phyloP scores from a whole-genome alignment of 2,113 vertebrate genomes.

The Ammodramus savannarum region DNA sequence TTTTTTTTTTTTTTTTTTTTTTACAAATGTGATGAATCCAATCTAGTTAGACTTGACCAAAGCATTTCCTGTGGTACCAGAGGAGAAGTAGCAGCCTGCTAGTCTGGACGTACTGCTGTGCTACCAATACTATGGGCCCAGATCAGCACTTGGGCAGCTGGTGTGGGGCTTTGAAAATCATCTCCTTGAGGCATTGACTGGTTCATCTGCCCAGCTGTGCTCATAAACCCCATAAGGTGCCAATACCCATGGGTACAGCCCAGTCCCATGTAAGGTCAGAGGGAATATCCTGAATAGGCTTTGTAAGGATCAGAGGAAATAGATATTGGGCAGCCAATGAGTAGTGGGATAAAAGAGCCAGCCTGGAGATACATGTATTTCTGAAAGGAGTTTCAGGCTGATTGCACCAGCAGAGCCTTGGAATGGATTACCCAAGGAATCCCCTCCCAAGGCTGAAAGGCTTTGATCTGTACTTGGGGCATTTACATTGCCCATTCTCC shows the following conservation, averaged over 20 bases:
- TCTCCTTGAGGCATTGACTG: background rate
- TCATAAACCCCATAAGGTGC: background rate
- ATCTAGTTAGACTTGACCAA: background rate
- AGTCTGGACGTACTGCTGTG: background rate
- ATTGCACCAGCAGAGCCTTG: background rate
- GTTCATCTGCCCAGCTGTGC: background rate
- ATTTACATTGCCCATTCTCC: background rate
- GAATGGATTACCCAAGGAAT: background rate
- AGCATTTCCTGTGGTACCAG: background rate
- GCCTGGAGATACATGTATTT: background rate
- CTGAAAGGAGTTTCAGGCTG: background rate
- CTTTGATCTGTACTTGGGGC: background rate
- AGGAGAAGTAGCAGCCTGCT: background rate
- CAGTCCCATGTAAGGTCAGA: rapidly evolving
- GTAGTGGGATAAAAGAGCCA: background rate
- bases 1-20: background rate
- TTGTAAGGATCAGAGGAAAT: background rate
- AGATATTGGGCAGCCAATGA: background rate
- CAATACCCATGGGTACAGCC: background rate
- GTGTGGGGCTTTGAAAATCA: background rate
- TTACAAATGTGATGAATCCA: background rate
- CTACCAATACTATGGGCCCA: rapidly evolving
- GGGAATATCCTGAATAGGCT: background rate
- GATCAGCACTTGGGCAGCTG: rapidly evolving
- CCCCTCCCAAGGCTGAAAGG: background rate